These are phyloP conservation scores for Amazona guildingii DNA, from an alignment of 2,113 vertebrate species.

Conservation along the genomic window DNA sequence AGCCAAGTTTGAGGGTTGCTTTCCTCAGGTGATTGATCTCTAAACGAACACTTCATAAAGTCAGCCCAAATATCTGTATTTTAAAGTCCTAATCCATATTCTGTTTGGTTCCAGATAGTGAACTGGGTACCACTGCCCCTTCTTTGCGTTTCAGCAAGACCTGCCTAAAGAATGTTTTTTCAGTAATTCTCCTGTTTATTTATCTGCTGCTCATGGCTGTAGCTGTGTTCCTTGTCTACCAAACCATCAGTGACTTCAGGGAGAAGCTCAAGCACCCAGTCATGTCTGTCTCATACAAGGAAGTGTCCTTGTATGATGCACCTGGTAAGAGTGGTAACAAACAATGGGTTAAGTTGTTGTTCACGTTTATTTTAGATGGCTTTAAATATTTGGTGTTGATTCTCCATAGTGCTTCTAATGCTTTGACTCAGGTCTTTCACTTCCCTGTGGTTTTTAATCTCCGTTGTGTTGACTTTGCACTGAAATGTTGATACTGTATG, in stretches of 20 bases:
- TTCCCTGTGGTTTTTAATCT: neutral
- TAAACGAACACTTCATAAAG: neutral
- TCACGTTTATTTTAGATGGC: neutral
- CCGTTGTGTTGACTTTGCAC: neutral
- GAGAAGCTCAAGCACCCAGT: conserved; percentile 93
- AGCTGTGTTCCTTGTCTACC: conserved; percentile 93
- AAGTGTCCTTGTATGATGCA: conserved; percentile 87
- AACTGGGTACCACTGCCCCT: conserved; percentile 64
- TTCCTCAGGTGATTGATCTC: neutral
- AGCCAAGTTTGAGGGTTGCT: neutral
- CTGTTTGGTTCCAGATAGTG: conserved; percentile 73
- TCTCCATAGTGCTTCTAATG: neutral
- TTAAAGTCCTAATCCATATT: neutral
- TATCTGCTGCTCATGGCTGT: conserved; percentile 92
- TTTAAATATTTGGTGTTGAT: neutral
- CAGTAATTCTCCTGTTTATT: conserved; percentile 89
- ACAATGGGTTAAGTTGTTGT: neutral
- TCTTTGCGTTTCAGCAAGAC: conserved; percentile 84
- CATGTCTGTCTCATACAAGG: conserved; percentile 96
- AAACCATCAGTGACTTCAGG: conserved; percentile 93
- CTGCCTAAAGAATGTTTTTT: conserved; percentile 94
- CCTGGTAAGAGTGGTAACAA: conserved; percentile 80
- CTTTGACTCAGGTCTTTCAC: neutral
- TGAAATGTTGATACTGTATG: rapidly evolving
- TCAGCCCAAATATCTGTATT: neutral